Evolutionary conservation across 2,797 vertebrate genomes (phyloP), one percentile per base, ranked within the genome.

Genomic region (Notoglanidium macrostoma): DNA sequence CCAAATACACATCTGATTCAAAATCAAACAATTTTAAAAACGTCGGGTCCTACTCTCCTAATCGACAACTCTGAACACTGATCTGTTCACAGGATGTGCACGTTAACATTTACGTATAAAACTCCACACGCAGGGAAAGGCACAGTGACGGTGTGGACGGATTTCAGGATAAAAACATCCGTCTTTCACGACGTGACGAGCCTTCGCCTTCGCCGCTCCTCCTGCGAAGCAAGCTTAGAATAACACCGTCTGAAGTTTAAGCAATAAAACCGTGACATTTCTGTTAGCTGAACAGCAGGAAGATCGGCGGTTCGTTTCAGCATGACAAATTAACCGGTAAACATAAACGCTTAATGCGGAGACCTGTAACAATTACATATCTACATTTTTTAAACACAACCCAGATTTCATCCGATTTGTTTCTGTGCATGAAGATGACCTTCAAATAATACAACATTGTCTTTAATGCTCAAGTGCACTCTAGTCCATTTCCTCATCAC

Each of bases 1-100:
- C 96, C 93, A 95, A 96, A 95, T 94, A 96, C 95, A 95, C 93
- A 95, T 95, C 95, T 96, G 91, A 94, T 61, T 51, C 89, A 76
- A 35, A 68, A 68, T 68, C 65, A 92, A 92, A 93, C 65, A 92
- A 93, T 57, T 93, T 88, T 91, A 94, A 93, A 94, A 96, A 96
- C 95, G 94, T 92, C 94, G 94, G 94, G 96, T 96, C 95, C 95
- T 95, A 95, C 94, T 46, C 85, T 82, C 74, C 44, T 61, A 67
- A 86, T 55, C 40, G 59, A 87, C 77, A 26, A 80, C 78, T 79
- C 77, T 40, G 32, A 80, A 61, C 78, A 80, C 77, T 78, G 51
- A 51, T 49, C 49, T 23, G 54, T 59, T 59, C 23, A 12, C 55
- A 80, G 61, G 32, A 40, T 0, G 77, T 35, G 54, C 54, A 59